Conservation (phyloP, 2,113 vertebrate species). For the Hippotragus niger region DNA sequence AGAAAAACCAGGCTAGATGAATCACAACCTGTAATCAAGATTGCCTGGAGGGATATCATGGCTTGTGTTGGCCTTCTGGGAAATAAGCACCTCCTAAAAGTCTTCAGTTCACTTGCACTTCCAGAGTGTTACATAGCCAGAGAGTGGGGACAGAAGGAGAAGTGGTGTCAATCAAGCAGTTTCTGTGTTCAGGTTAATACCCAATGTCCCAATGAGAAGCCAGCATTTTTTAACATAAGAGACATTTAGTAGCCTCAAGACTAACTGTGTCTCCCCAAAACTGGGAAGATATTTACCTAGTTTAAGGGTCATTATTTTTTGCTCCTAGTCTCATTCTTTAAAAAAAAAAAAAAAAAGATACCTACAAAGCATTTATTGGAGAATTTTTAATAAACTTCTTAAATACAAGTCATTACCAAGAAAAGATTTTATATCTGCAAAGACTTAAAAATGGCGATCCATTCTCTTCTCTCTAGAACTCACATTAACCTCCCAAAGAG, state of each 20-base stretch:
- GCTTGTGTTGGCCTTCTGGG: not conserved
- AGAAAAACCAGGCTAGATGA: not conserved
- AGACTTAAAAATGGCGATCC: constrained; percentile 43
- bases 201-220: constrained; percentile 2
- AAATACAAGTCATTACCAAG: constrained; percentile 55
- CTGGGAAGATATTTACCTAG: constrained; percentile 14
- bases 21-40: not conserved
- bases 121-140: constrained; percentile 48
- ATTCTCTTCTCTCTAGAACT: constrained; percentile 38
- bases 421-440: constrained; percentile 45
- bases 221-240: not conserved
- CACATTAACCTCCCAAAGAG: constrained; percentile 36
- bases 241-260: not conserved
- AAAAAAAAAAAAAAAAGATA: not conserved
- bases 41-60: not conserved
- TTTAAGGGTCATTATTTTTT: not conserved
- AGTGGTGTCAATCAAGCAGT: constrained; percentile 64
- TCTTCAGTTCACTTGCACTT: constrained; percentile 54
- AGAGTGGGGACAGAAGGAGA: constrained; percentile 45
- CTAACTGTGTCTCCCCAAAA: not conserved
- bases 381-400: constrained; percentile 55
- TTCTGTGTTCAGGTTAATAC: not conserved
- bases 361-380: constrained; percentile 52
- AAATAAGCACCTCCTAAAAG: constrained; percentile 70
- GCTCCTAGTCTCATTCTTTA: not conserved